These are phyloP conservation scores for Clarias batrachus DNA, from an alignment of 2,113 vertebrate species.

Conservation along the genomic window DNA sequence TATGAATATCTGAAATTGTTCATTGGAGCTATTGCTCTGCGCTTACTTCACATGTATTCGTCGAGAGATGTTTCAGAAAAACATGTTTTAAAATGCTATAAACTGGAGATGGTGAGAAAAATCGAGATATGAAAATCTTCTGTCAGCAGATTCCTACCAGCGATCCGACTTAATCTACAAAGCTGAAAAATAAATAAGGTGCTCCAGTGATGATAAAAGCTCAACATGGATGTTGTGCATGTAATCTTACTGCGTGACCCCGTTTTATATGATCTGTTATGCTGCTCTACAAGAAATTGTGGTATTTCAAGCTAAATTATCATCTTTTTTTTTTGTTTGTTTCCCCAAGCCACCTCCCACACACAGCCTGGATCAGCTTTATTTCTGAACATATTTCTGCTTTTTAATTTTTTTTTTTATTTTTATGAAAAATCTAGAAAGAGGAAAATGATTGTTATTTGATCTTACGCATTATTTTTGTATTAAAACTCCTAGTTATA, in stretches of 20 bases:
- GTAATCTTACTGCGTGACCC: neutral
- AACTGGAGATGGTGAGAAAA: neutral
- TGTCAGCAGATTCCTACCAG: neutral
- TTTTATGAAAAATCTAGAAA: neutral
- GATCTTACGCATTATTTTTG: neutral
- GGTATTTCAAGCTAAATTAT: neutral
- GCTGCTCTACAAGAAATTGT: neutral
- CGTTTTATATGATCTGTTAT: neutral
- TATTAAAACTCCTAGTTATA: neutral
- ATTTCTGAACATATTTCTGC: neutral
- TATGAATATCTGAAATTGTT: neutral
- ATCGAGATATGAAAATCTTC: neutral
- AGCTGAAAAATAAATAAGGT: neutral
- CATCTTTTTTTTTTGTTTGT: neutral
- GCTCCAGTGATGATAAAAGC: neutral
- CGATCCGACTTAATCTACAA: neutral
- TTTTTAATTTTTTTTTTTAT: too few relatives aligned
- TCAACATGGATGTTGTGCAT: neutral
- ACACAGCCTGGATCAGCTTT: neutral
- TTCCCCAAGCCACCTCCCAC: neutral
- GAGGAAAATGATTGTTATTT: neutral
- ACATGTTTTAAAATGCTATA: neutral
- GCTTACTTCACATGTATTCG: neutral
- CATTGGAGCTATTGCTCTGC: neutral
- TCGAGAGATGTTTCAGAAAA: neutral